Base-by-base conservation (phyloP, 1,140 invertebrate genomes). In the Hylaeus volcanicus region DNA sequence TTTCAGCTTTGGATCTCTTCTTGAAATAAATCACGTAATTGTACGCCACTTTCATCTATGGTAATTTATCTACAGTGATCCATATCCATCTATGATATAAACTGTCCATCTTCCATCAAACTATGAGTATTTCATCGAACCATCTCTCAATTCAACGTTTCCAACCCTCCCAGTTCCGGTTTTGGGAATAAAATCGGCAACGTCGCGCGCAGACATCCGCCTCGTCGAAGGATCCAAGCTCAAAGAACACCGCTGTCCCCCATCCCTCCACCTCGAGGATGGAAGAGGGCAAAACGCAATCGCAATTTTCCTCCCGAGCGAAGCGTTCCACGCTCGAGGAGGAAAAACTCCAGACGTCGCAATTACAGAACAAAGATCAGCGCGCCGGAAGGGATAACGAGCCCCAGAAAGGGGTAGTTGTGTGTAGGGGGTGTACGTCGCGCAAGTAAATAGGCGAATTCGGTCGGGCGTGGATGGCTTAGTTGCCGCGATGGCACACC, bases 401-500 rank as follows among this genome's bases (percentile, higher is more conserved):
- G 70, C 15, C 37, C 43, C 74, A 55, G 55, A 80, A 71, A 45
- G 72, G 51, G 74, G 75, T 81, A 72, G 83, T 76, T 76, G 72
- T 66, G 65, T 56, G 43, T 58, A 43, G 51, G 81, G 26, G 71
- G 64, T 86, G 75, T 78, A 78, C 74, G 79, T 79, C 80, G 85
- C 73, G 84, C 83, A 73, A 91, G 92, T 92, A 93, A 93, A 92
- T 92, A 92, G 91, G 87, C 88, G 88, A 88, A 84, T 89, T 90
- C 80, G 79, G 87, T 83, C 86, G 88, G 81, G 88, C 83, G 89
- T 88, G 88, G 91, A 92, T 92, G 89, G 90, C 90, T 90, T 90
- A 88, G 89, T 89, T 90, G 88, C 87, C 87, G 86, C 89, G 88
- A 91, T 91, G 93, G 92, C 93, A 93, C 93, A 93, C 93, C 93